Evolutionary conservation across 2,113 vertebrate species (phyloP).

Genomic region (Gymnocephalus cernua): DNA sequence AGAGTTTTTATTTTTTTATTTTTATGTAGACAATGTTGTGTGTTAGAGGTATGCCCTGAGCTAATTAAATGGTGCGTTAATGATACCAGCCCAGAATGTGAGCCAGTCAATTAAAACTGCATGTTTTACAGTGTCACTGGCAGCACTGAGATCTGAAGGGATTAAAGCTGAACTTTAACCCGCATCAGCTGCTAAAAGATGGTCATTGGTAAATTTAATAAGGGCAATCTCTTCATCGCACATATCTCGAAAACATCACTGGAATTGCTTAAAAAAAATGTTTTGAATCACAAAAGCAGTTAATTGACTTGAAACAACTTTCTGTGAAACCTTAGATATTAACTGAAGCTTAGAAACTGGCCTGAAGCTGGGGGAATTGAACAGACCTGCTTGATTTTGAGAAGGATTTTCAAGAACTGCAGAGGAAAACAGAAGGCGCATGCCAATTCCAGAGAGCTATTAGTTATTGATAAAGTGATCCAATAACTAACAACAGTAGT

Average conservation of each 20-base stretch:
- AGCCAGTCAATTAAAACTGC: slow-evolving; percentile 68
- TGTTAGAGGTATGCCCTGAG: slow-evolving; percentile 25
- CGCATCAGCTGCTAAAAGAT: slow-evolving; percentile 46
- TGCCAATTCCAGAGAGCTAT: background rate
- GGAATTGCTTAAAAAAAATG: slow-evolving; percentile 53
- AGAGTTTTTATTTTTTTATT: background rate
- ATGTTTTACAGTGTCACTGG: slow-evolving; percentile 58
- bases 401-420: slow-evolving; percentile 32
- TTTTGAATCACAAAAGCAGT: slow-evolving; percentile 50
- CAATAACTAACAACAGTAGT: background rate
- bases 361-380: slow-evolving; percentile 32
- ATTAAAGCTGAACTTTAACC: slow-evolving; percentile 68
- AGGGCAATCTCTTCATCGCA: slow-evolving; percentile 51
- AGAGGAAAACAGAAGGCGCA: background rate
- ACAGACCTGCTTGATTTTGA: background rate
- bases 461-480: background rate
- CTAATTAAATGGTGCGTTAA: slow-evolving; percentile 59
- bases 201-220: slow-evolving; percentile 69
- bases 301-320: slow-evolving; percentile 64
- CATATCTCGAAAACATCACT: slow-evolving; percentile 54
- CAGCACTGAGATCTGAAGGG: slow-evolving; percentile 58
- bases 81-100: slow-evolving; percentile 50
- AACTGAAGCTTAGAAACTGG: slow-evolving; percentile 19
- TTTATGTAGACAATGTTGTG: slow-evolving; percentile 12
- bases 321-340: slow-evolving; percentile 55